A percentile compares a stretch with the other conserved stretches of the same genome.
These are phyloP conservation scores for Neodiprion lecontei DNA, from an alignment of 1,140 invertebrate species.

Conservation along the genomic window DNA sequence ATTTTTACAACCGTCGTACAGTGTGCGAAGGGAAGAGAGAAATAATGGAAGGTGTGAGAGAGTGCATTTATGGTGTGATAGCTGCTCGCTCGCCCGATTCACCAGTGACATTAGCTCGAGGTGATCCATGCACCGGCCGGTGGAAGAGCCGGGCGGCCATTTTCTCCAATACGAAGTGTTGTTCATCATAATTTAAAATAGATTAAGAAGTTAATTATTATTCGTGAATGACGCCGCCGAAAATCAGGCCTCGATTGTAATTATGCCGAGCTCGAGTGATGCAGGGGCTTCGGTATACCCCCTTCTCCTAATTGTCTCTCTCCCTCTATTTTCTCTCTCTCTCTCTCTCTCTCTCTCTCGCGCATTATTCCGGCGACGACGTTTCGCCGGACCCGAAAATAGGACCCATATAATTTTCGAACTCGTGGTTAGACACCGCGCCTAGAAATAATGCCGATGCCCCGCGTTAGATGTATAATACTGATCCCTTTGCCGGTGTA, in stretches of 20 bases:
- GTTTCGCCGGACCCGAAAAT: not conserved
- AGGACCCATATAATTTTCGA: conserved; percentile 5
- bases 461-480: not conserved
- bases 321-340: not conserved
- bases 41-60: too few relatives aligned
- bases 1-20: too few relatives aligned
- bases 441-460: not conserved
- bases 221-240: conserved; percentile 10
- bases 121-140: too few relatives aligned
- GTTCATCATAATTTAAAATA: conserved; percentile 16
- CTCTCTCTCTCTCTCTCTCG: not conserved
- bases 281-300: too few relatives aligned
- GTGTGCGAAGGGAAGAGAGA: too few relatives aligned
- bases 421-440: conserved; percentile 4
- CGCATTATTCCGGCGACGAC: not conserved
- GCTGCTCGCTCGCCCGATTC: too few relatives aligned
- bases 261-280: not conserved
- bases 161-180: too few relatives aligned
- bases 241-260: not conserved
- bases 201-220: conserved; percentile 15
- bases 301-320: not conserved
- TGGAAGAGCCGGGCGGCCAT: too few relatives aligned
- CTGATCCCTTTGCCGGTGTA: not conserved
- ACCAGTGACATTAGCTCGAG: too few relatives aligned
- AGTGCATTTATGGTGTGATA: too few relatives aligned